Evolutionary conservation across 2,888 invertebrate genomes (phyloP).

Genomic region (Drosophila kambysellisi): DNA sequence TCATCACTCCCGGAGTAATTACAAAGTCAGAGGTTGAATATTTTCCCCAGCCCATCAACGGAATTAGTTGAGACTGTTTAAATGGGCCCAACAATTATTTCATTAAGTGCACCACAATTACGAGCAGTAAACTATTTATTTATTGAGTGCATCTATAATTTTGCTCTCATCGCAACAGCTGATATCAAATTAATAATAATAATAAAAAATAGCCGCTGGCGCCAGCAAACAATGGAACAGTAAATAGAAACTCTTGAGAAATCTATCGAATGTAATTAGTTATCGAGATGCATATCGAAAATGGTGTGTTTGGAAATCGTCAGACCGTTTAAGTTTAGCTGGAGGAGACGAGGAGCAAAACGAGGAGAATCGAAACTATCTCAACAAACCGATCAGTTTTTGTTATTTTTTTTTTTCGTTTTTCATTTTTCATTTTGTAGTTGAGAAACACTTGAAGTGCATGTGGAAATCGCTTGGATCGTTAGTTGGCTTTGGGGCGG

Average conservation of each 20-base stretch:
- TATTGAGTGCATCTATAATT: slow-evolving; percentile 56
- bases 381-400: slow-evolving; percentile 23
- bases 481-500: slow-evolving; percentile 37
- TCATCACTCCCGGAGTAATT: slow-evolving; percentile 22
- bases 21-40: slow-evolving; percentile 8
- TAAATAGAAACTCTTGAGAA: slow-evolving; percentile 48
- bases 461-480: slow-evolving; percentile 19
- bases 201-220: slow-evolving; percentile 41
- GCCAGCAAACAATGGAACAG: slow-evolving; percentile 38
- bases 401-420: not conserved
- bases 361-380: slow-evolving; percentile 16
- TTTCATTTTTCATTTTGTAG: not conserved
- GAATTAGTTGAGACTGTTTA: slow-evolving; percentile 26
- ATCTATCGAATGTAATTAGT: slow-evolving; percentile 60
- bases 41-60: slow-evolving; percentile 6
- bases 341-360: not conserved
- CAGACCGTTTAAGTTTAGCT: slow-evolving; percentile 17
- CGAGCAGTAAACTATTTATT: not conserved
- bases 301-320: slow-evolving; percentile 13
- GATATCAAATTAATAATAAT: slow-evolving; percentile 32
- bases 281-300: slow-evolving; percentile 49
- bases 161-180: slow-evolving; percentile 3
- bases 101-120: slow-evolving; percentile 51
- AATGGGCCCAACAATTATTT: slow-evolving; percentile 44
- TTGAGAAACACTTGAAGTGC: slow-evolving; percentile 20